A percentile compares a stretch with the other conserved stretches of the same genome.
phyloP scores from a whole-genome alignment of 64 coral and sea anemone species.

The Stichodactyla helianthus region DNA sequence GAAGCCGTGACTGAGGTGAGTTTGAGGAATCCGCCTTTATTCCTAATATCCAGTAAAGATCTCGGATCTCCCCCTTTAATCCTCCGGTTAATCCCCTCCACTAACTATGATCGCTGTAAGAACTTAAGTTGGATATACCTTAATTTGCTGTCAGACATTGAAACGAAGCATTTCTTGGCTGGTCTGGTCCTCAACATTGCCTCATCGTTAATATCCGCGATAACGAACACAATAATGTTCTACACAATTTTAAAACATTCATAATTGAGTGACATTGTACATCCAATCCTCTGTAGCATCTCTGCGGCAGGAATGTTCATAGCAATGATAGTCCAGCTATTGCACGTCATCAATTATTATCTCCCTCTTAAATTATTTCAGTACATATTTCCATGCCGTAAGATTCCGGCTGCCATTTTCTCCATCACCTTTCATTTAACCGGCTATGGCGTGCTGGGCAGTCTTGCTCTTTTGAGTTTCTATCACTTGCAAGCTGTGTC shows the following conservation, averaged over 20 bases:
- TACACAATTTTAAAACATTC: not conserved
- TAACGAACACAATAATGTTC: not conserved
- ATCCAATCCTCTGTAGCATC: not conserved
- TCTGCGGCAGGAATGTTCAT: not conserved
- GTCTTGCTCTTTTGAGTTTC: not conserved
- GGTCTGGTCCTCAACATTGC: not conserved
- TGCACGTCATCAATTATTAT: not conserved
- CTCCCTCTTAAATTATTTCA: not conserved
- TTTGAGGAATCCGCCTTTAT: conserved; percentile 11
- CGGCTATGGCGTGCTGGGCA: not conserved
- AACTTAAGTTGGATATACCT: conserved; percentile 1
- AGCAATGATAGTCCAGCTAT: not conserved
- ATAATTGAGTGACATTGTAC: not conserved
- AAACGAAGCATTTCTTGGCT: not conserved
- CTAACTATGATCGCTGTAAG: not conserved
- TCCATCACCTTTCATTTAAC: not conserved
- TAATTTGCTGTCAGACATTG: not conserved
- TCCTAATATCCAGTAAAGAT: conserved; percentile 18
- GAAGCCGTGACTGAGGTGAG: conserved; percentile 38
- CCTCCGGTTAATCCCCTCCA: too few species aligned
- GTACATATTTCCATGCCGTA: not conserved
- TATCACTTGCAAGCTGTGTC: not conserved
- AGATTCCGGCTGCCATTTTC: not conserved
- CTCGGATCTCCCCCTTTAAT: too few species aligned
- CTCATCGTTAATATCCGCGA: not conserved